phyloP scores from a whole-genome alignment of 1,140 invertebrate genomes.

The Eubasilissa regina region DNA sequence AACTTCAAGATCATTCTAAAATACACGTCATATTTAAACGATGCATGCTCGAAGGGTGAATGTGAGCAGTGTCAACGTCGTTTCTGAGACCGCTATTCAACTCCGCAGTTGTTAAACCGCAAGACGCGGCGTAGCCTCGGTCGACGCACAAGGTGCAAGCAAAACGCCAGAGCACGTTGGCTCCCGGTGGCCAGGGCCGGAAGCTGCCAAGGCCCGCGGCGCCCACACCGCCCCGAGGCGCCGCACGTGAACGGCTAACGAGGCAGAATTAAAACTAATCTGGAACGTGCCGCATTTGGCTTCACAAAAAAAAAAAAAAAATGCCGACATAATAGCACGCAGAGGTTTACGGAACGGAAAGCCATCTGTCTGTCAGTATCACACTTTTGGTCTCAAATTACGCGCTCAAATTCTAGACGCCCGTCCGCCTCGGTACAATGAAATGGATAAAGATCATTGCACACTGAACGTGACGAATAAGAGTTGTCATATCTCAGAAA shows the following conservation, averaged over 20 bases:
- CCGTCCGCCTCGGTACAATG: neutral
- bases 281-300: slow-evolving; percentile 38
- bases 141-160: too few species aligned
- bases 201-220: neutral
- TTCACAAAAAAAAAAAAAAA: slow-evolving; percentile 10
- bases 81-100: neutral
- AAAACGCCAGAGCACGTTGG: neutral
- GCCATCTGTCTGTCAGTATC: slow-evolving; percentile 25
- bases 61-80: neutral
- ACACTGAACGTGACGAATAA: too few species aligned
- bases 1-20: too few species aligned
- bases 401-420: neutral
- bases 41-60: neutral
- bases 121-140: too few species aligned
- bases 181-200: neutral
- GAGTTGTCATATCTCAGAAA: too few species aligned
- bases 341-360: slow-evolving; percentile 12
- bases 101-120: too few species aligned
- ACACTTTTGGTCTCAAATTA: slow-evolving; percentile 9
- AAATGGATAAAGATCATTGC: too few species aligned
- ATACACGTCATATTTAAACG: too few species aligned
- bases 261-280: slow-evolving; percentile 40
- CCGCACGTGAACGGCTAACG: slow-evolving; percentile 32
- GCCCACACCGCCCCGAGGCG: neutral
- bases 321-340: neutral